Evolutionary conservation across 2,797 vertebrate species (phyloP), one percentile per base, ranked within the genome.

Genomic region (Lates japonicus): DNA sequence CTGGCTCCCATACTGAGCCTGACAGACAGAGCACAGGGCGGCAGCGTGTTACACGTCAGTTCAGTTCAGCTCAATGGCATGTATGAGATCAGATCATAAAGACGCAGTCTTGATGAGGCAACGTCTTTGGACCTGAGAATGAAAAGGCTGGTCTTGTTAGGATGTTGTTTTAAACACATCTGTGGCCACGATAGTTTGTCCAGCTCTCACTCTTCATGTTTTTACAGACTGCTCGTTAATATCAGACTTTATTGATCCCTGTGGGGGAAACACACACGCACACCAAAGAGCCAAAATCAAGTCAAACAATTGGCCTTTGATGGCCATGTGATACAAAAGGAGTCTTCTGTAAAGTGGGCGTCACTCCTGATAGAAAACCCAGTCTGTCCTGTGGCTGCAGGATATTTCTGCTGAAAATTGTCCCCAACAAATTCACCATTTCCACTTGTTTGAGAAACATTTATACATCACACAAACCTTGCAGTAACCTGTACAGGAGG

Each of bases 1-100:
- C 61, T 87, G 76, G 44, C 37, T n/a, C 1, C 17, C 0, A 29
- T 86, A 90, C 44, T n/a, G 61, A 35, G 25, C 80, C 95, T 95
- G 87, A 39, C 41, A 69, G 61, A 76, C 67, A 51, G 12, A 9
- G 17, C 79, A 6, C 29, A 39, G 69, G 78, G 79, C n/a, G 13
- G 33, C 48, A 37, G 33, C 1, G 1, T 4, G 31, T 22, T 3
- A 39, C 6, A 16, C 0, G 22, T 3, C n/a, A 39, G 51, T 58
- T 71, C n/a, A 31, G 51, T 58, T 71, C 65, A 68, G 46, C 25
- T 52, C 35, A 60, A 9, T 1, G 63, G 63, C 55, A 51, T 67
- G 67, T 60, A 76, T 68, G 64, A 76, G 35, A 10, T 68, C 46
- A 76, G 44, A 19, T 44, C 46, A 33, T 25, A 25, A 54, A 35